Evolutionary conservation across 1,140 invertebrate species (phyloP), one percentile per base, ranked within the genome.

Genomic region (Heliconius nattereri): DNA sequence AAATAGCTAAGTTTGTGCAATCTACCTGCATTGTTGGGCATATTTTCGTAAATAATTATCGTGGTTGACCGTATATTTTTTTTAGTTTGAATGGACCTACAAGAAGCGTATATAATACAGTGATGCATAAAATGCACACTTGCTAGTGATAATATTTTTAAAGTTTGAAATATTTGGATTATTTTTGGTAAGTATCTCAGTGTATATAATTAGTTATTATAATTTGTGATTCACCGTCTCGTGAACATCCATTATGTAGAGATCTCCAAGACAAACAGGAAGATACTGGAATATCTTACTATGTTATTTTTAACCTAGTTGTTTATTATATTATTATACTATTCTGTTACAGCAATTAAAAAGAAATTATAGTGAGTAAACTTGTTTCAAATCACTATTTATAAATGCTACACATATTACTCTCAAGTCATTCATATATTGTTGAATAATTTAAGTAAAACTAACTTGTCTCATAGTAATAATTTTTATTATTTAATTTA

Each of bases 1-100:
- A 79, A 84, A 86, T 83, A 88, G 83, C 83, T 87, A 91, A 91
- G 86, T 93, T 90, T 89, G 90, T 91, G 88, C 88, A 90, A 91
- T 90, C 90, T 94, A 94, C 90, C 91, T 94, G 90, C 90, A 90
- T 91, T 83, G 89, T 87, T 87, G 85, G 87, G 85, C 85, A 89
- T 90, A 91, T 89, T 91, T 91, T 90, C 84, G 85, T 89, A 89
- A 89, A 87, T 91, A 91, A 88, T 91, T 89, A 86, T 83, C 85
- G 83, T 88, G 87, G 83, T 83, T 79, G 84, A 82, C 87, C 86
- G 82, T 84, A 83, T 87, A 29, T 66, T 85, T 86, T 87, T 87
- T 87, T 89, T 85, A 81, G 84, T 89, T 85, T 87, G 75, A 85
- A 89, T 83, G 82, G 85, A 89, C 85, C 84, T 83, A 83, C 86